Evolutionary conservation across 2,888 invertebrate species (phyloP).

Genomic region (Drosophila affinis): DNA sequence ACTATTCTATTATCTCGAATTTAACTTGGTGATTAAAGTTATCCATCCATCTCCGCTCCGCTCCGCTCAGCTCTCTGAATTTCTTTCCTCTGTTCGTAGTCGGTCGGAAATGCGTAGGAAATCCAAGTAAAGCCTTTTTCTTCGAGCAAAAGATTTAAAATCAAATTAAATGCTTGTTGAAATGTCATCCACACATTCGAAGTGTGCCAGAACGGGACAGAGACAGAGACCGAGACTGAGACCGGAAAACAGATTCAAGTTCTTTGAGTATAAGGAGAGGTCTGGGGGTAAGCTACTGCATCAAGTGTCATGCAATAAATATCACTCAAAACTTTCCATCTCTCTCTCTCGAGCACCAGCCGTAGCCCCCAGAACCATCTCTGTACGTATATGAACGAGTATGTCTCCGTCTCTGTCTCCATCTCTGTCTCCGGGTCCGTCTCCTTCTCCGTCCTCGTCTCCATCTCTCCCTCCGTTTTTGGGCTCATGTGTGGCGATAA

Average conservation of each 20-base stretch:
- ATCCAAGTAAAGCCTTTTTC: slow-evolving; percentile 28
- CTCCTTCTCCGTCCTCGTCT: slow-evolving; percentile 8
- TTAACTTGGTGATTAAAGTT: slow-evolving; percentile 44
- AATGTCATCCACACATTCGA: slow-evolving; percentile 54
- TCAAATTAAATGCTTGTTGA: slow-evolving; percentile 77
- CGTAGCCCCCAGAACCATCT: background rate
- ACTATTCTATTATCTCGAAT: slow-evolving; percentile 37
- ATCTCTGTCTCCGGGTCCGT: slow-evolving; percentile 22
- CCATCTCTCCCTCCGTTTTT: slow-evolving; percentile 3
- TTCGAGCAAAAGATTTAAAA: slow-evolving; percentile 60
- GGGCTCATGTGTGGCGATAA: slow-evolving; percentile 74
- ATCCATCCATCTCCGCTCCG: slow-evolving; percentile 1
- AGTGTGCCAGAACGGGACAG: background rate
- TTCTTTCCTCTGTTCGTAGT: background rate
- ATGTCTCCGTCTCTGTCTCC: slow-evolving; percentile 20
- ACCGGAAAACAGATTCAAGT: slow-evolving; percentile 46
- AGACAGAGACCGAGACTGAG: slow-evolving; percentile 1
- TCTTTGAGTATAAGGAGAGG: slow-evolving; percentile 22
- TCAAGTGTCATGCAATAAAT: slow-evolving; percentile 76
- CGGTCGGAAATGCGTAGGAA: background rate
- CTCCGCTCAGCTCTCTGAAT: background rate
- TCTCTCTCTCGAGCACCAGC: background rate
- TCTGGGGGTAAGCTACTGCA: slow-evolving; percentile 35
- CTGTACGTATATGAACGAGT: background rate
- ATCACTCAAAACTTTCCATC: slow-evolving; percentile 68